phyloP scores from a whole-genome alignment of 2,888 invertebrate genomes.

The Gonocerus acuteangulatus region DNA sequence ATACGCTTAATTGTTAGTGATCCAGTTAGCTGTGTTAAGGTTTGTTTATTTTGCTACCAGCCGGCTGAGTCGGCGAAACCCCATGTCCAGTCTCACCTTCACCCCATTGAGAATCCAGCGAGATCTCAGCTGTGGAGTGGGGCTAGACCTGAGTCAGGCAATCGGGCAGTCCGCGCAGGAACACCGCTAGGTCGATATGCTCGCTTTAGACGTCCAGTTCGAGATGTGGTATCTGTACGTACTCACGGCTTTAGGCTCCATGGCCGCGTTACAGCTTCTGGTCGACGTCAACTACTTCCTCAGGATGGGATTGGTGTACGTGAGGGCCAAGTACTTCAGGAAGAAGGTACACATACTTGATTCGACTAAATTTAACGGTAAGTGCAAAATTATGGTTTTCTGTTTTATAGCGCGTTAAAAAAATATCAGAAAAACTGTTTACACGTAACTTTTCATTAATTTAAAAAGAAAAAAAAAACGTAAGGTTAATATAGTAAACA shows the following conservation, averaged over 20 bases:
- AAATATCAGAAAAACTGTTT: no score
- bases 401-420: no score
- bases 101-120: constrained; percentile 8
- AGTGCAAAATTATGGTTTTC: constrained; percentile 43
- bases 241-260: constrained; percentile 42
- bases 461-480: no score
- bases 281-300: constrained; percentile 68
- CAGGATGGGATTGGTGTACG: constrained; percentile 58
- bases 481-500: no score
- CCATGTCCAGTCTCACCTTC: constrained; percentile 20
- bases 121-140: constrained; percentile 3
- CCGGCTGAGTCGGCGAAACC: no score
- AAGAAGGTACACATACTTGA: constrained; percentile 57
- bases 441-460: no score
- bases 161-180: neutral
- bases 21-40: no score
- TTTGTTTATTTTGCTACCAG: no score
- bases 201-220: neutral
- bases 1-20: no score
- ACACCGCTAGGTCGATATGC: constrained; percentile 10
- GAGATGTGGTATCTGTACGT: constrained; percentile 40
- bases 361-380: constrained; percentile 61
- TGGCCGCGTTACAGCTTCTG: constrained; percentile 53
- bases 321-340: constrained; percentile 58
- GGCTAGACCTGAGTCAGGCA: neutral